Evolutionary conservation across 2,113 vertebrate genomes (phyloP), one percentile per base, ranked within the genome.

Genomic region (Ammodytes dubius): DNA sequence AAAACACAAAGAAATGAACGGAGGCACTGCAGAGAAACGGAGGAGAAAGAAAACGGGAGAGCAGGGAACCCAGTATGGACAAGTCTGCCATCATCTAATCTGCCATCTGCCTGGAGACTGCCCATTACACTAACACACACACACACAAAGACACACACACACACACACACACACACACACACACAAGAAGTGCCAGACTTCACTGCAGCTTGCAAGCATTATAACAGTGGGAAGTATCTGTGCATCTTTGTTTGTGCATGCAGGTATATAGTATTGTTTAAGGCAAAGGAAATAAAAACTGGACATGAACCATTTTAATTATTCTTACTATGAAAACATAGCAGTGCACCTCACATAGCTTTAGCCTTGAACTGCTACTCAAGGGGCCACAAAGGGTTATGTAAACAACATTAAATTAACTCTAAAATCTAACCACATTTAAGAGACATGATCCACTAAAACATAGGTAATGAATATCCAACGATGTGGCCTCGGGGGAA

Each of bases 101-200:
- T 85, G 74, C 93, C 94, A 94, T 94, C 91, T 95, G 93, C 77
- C 87, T 73, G 53, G 70, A 90, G 47, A 67, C 80, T 83, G 85
- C 74, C 65, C 59, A 76, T 57, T 53, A 68, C 77, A 59, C 57
- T 6, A 81, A 77, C 73, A 74, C 61, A 76, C 64, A 84, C 40
- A 73, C 1, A 74, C 17, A 54, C 58, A n/a, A 10, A 37, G 77
- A 45, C 42, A 53, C 13, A 49, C 45, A 69, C 19, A 72, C 19
- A 53, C 58, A 56, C 53, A 82, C 4, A 17, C n/a, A 45, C 42
- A 53, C 13, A 49, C 45, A 69, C 19, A 72, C 19, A 53, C 58
- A 56, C 53, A 82, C 4, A 17, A 59, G 27, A 47, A 63, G 70
- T 69, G 75, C 87, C 88, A 93, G 80, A 80, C 83, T 76, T 79